These are phyloP conservation scores for Phengaris arion DNA, from an alignment of 2,888 invertebrate genomes.

Conservation along the genomic window DNA sequence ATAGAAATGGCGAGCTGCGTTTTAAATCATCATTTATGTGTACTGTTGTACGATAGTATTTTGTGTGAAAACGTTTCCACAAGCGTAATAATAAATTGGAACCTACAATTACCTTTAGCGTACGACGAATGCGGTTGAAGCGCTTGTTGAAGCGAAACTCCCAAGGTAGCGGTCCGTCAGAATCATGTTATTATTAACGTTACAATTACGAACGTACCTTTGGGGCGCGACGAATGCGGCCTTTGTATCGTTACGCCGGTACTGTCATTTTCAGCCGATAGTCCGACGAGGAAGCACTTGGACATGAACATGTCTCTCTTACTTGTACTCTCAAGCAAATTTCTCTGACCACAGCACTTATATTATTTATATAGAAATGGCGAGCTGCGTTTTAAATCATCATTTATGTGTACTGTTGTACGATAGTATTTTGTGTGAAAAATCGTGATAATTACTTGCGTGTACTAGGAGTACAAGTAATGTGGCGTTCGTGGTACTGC, in stretches of 20 bases:
- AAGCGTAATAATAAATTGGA: constrained; percentile 1
- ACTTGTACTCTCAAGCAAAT: too few relatives aligned
- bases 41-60: too few relatives aligned
- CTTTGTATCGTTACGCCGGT: constrained; percentile 84
- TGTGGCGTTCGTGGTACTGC: background rate
- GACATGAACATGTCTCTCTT: too few relatives aligned
- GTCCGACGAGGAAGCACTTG: constrained; percentile 88
- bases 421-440: background rate
- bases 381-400: background rate
- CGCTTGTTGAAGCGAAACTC: too few relatives aligned
- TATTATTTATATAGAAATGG: constrained; percentile 9
- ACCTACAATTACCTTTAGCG: constrained; percentile 74
- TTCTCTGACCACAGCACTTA: constrained; percentile 63
- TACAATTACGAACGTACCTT: constrained; percentile 48
- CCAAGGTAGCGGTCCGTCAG: too few relatives aligned
- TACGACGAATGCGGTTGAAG: constrained; percentile 83
- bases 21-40: too few relatives aligned
- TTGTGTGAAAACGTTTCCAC: background rate
- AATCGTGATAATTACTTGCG: background rate
- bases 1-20: background rate
- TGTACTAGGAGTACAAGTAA: background rate
- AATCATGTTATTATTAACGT: background rate
- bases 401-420: too few relatives aligned
- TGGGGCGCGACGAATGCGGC: constrained; percentile 83
- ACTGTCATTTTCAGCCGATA: constrained; percentile 82